phyloP scores from a whole-genome alignment of 2,888 invertebrate genomes.

The Operophtera brumata region DNA sequence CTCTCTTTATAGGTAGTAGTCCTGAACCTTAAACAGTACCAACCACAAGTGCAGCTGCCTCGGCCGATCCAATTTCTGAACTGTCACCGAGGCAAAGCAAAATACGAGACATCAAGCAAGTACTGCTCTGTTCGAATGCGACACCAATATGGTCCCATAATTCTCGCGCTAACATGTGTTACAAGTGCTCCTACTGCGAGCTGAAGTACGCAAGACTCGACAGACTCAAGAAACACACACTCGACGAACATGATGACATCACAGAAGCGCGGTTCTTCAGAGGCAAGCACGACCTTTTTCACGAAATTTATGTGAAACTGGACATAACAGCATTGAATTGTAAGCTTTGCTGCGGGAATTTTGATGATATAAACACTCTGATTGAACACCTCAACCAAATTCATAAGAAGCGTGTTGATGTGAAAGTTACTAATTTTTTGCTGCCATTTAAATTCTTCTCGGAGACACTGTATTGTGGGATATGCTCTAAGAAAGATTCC shows the following conservation, averaged over 20 bases:
- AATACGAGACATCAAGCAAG: conserved; percentile 35
- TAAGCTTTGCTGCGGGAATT: conserved; percentile 10
- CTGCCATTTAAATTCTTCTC: conserved; percentile 44
- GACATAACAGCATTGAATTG: conserved; percentile 26
- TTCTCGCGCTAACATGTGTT: conserved; percentile 36
- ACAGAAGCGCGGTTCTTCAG: conserved; percentile 11
- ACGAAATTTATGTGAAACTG: conserved; percentile 20
- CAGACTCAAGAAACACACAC: conserved; percentile 49
- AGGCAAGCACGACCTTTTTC: not conserved
- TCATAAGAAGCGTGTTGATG: conserved; percentile 22
- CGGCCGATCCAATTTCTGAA: not conserved
- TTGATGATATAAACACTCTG: conserved; percentile 11
- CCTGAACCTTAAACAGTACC: not conserved
- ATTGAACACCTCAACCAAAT: conserved; percentile 18
- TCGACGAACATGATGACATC: conserved; percentile 21
- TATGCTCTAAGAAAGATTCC: conserved; percentile 39
- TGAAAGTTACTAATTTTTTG: conserved; percentile 38
- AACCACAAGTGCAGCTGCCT: not conserved
- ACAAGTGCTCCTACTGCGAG: conserved; percentile 49
- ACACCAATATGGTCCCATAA: conserved; percentile 48
- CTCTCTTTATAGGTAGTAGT: conserved; percentile 9
- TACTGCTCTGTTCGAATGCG: conserved; percentile 49
- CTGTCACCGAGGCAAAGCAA: conserved; percentile 15
- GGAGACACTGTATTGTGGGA: conserved; percentile 37
- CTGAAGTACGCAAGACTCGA: conserved; percentile 42